These are phyloP conservation scores for Podocnemis expansa DNA, from an alignment of 2,113 vertebrate genomes.

Conservation along the genomic window DNA sequence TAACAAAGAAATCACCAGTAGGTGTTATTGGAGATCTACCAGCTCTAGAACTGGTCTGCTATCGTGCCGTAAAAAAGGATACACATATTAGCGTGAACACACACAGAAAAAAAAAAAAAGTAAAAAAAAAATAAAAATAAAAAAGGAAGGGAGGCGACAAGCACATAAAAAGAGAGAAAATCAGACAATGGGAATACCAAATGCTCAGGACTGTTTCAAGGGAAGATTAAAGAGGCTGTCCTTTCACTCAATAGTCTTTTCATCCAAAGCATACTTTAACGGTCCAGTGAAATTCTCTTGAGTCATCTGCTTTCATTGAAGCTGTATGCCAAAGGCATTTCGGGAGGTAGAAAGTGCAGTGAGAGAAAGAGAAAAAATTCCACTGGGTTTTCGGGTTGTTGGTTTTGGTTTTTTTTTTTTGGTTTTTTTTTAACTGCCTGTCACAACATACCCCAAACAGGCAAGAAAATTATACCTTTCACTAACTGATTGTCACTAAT, in stretches of 20 bases:
- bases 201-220: neutral
- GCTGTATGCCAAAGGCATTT: neutral
- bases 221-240: neutral
- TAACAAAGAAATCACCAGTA: constrained; percentile 10
- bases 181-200: neutral
- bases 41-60: neutral
- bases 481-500: neutral
- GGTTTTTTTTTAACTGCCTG: neutral
- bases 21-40: neutral
- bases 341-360: neutral
- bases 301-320: neutral
- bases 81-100: neutral
- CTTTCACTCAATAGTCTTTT: neutral
- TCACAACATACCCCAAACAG: neutral
- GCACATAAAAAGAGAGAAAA: neutral
- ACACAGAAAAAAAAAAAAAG: no score
- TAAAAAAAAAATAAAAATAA: no score
- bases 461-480: constrained; percentile 30
- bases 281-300: neutral
- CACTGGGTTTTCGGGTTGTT: neutral
- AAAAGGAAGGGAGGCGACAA: neutral
- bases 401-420: no score
- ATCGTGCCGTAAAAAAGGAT: neutral
- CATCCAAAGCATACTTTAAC: neutral
- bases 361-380: neutral